Evolutionary conservation across 92 coral and sea anemone genomes (phyloP), one percentile per base, ranked within the genome.

Genomic region (Phymanthus crucifer): DNA sequence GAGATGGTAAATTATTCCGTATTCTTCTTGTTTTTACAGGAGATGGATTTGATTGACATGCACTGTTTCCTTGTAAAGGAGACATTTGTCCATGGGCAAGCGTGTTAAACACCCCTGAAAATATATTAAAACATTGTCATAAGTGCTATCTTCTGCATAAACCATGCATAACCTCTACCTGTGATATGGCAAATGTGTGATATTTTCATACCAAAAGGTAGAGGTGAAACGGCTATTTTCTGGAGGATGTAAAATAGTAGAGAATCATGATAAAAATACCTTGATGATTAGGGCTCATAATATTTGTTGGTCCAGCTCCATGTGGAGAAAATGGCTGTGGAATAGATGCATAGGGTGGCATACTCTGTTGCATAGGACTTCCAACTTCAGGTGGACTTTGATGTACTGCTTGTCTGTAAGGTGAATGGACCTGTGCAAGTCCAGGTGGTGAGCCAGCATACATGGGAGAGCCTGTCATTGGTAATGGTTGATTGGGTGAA

Each of bases 1-100:
- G 85, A 32, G 64, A 52, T 21, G 95, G 65, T 31, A 86, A 66
- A 78, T 74, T 74, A 31, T 86, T 93, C 73, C 97, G 85, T 87
- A 87, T 89, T 35, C 87, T 83, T 69, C 99, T 88, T 65, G 99
- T 95, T 79, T 93, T 95, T 29, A 90, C 79, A 48, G 99, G 97
- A 48, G 99, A 95, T 73, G 86, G 72, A 10, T 87, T 64, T 79
- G 88, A 81, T 33, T 78, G 87, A 73, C 54, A 50, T 19, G 29
- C 37, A 35, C 72, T 68, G 56, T 79, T 83, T 50, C 78, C 91
- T 83, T 82, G 91, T 23, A 73, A 32, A 36, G 76, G 79, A 71
- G 65, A 75, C 77, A 78, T 80, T 46, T 50, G 83, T 29, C 40
- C 73, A 76, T 36, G 80, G 14, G 79, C 34, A 40, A 86, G 67